These are phyloP conservation scores for Chelmon rostratus DNA, from an alignment of 2,797 vertebrate genomes.

Conservation along the genomic window DNA sequence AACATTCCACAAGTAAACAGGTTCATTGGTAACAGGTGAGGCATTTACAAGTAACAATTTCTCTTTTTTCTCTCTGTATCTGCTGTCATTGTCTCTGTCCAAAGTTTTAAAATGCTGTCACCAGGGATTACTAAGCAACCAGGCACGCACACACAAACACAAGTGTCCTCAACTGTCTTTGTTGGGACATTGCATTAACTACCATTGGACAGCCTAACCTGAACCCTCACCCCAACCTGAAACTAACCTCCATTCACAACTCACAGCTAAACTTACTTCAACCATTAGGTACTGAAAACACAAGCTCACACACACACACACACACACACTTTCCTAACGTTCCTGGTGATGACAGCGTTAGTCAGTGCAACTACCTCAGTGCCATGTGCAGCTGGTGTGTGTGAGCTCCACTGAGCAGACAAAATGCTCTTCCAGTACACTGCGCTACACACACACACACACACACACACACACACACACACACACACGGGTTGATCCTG, in stretches of 20 bases:
- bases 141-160: conserved; percentile 5
- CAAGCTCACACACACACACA: conserved; percentile 14
- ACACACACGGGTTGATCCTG: conserved; percentile 57
- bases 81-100: not conserved
- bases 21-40: too few species aligned
- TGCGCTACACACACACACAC: conserved; percentile 36
- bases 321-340: conserved; percentile 18
- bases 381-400: conserved; percentile 70
- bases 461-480: conserved; percentile 28
- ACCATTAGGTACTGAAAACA: too few species aligned
- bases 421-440: conserved; percentile 60
- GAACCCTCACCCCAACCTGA: too few species aligned
- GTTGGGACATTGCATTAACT: too few species aligned
- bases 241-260: too few species aligned
- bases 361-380: conserved; percentile 37
- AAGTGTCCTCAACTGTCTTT: too few species aligned
- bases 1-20: too few species aligned
- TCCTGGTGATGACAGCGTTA: conserved; percentile 47
- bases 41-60: not conserved
- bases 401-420: conserved; percentile 72
- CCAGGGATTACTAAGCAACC: conserved; percentile 17
- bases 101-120: conserved; percentile 5
- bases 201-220: too few species aligned
- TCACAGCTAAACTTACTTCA: too few species aligned
- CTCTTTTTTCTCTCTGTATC: not conserved